Base-by-base conservation (phyloP, 1,140 invertebrate species). In the Eumaeus atala region DNA sequence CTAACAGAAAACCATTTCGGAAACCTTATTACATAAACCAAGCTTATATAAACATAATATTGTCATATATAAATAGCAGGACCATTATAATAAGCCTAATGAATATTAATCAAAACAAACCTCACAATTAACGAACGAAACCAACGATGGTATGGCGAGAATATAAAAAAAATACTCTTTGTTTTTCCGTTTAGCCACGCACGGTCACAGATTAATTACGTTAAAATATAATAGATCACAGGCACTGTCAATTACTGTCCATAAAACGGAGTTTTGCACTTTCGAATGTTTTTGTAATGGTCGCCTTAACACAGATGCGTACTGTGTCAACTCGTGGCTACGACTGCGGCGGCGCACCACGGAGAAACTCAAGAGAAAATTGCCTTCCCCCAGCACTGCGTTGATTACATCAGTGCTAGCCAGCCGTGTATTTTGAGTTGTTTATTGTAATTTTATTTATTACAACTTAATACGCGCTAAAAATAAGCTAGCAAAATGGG, bases 361-460 rank as follows among this genome's bases (percentile, higher is more conserved):
- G 64, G 81, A 72, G 79, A 85, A 85, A 85, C 79, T 79, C 65
- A 61, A 82, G 74, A 85, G 82, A 80, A 83, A 85, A 79, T 78
- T 77, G 66, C 61, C 68, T 72, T 70, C 68, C 70, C 65, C 62
- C 64, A 38, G 54, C 63, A 60, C 62, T 62, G 66, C 71, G 64
- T 53, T 62, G 66, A 76, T 85, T 85, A 83, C 79, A 83, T 84
- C 79, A 83, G 74, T 70, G 67, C 61, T 75, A 64, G 72, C 62
- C 67, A 66, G 48, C 65, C 61, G 58, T 72, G 65, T n/a, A n/a
- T 72, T 68, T 28, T 28, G 21, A 28, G 16, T 10, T 17, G 6
- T n/a, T n/a, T n/a, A n/a, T n/a, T n/a, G n/a, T n/a, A n/a, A n/a
- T n/a, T n/a, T n/a, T n/a, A n/a, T n/a, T n/a, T n/a, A n/a, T n/a